A percentile compares a stretch with the other conserved stretches of the same genome.
Conservation (phyloP, 2,797 vertebrate species). For the Pangasius larnaudii region DNA sequence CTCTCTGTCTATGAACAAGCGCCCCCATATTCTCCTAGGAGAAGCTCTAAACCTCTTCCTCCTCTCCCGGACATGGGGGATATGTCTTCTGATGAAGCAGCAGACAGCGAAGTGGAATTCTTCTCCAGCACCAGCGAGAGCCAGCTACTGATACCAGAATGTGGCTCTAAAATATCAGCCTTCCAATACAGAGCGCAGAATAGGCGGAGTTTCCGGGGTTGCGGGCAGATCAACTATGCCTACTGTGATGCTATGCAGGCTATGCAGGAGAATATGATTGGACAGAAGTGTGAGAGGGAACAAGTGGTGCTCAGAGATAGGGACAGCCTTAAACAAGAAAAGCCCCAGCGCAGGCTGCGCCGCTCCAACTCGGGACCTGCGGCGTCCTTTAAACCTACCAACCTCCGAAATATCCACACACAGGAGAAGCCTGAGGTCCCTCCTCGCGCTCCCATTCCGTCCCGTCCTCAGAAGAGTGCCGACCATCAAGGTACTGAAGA, state of each 20-base stretch:
- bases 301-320: constrained; percentile 39
- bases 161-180: constrained; percentile 65
- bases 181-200: constrained; percentile 71
- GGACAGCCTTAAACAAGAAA: constrained; percentile 62
- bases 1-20: constrained; percentile 74
- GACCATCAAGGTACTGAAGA: constrained; percentile 81
- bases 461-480: constrained; percentile 74
- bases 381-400: constrained; percentile 78
- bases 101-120: constrained; percentile 92
- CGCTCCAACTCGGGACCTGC: constrained; percentile 82
- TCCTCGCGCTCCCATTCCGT: constrained; percentile 88
- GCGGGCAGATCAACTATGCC: constrained; percentile 88
- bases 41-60: constrained; percentile 86
- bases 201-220: constrained; percentile 82
- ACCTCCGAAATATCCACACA: constrained; percentile 67
- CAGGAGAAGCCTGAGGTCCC: constrained; percentile 87
- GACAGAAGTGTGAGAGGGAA: constrained; percentile 42
- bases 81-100: constrained; percentile 80
- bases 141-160: constrained; percentile 73
- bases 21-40: constrained; percentile 71
- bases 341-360: constrained; percentile 71
- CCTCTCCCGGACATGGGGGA: constrained; percentile 82
- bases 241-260: constrained; percentile 76
- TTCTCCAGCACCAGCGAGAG: constrained; percentile 85
- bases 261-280: constrained; percentile 39